Base-by-base conservation (phyloP, 1,140 invertebrate genomes). In the Coenobita brevimanus region DNA sequence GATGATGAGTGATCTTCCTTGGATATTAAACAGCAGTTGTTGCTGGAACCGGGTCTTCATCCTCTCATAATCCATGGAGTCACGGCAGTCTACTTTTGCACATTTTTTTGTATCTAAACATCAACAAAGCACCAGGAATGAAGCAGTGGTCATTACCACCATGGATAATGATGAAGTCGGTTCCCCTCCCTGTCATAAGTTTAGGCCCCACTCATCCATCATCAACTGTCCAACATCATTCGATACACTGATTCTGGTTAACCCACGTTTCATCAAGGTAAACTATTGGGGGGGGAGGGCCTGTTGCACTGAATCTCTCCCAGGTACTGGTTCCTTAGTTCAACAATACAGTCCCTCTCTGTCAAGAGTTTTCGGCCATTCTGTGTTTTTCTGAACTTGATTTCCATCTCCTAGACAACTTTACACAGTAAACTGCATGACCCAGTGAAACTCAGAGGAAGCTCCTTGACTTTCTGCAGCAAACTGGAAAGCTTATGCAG, bases 251-350 rank as follows among this genome's bases (percentile, higher is more conserved):
- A 54, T 46, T 82, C 24, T 82, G 17, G 24, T 30, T 67, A 10
- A 71, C 17, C 60, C 64, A 71, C 33, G 38, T 71, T 71, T 82
- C 62, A 36, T 80, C 78, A 1, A 60, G 54, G 30, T 30, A 60
- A 0, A 80, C 21, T 80, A 60, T 33, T 24, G 21, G n/a, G 30
- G 50, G n/a, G n/a, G n/a, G n/a, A n/a, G 46, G 36, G 81, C 1
- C 38, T 69, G 15, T 69, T 82, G 17, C 17, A 17, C 3, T 13
- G 15, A 21, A 69, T 24, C 13, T 30, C 36, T 33, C 79, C 21
- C 17, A 81, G 33, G 38, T 62, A 80, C 3, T 80, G 13, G 15
- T 60, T 15, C 41, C 78, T 30, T 2, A 30, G n/a, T 3, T 4
- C 41, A n/a, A 62, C 54, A 17, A 62, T 41, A n/a, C 64, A 50